These are phyloP conservation scores for Jordanella pulchra DNA, from an alignment of 2,797 vertebrate genomes.

Conservation along the genomic window DNA sequence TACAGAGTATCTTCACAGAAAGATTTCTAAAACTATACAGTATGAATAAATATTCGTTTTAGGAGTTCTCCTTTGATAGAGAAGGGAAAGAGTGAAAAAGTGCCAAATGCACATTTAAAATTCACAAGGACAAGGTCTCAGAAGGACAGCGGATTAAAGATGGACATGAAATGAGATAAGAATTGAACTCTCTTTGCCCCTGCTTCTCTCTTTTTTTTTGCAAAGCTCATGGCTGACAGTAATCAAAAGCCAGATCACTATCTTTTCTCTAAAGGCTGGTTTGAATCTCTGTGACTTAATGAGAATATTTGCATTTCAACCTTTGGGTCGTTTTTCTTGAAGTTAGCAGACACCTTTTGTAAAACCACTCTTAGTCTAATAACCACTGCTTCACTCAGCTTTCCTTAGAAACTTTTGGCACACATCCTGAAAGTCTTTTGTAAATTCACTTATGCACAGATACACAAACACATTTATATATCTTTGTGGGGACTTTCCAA, in stretches of 20 bases:
- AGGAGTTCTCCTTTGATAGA: slow-evolving; percentile 37
- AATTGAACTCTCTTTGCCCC: slow-evolving; percentile 56
- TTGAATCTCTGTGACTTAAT: slow-evolving; percentile 62
- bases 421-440: slow-evolving; percentile 25
- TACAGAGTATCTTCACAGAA: slow-evolving; percentile 47
- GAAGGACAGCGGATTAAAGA: slow-evolving; percentile 64
- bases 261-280: slow-evolving; percentile 44
- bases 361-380: slow-evolving; percentile 43
- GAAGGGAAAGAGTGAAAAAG: slow-evolving; percentile 5
- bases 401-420: slow-evolving; percentile 22
- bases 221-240: slow-evolving; percentile 52
- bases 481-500: too few relatives aligned
- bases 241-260: slow-evolving; percentile 54
- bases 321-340: slow-evolving; percentile 52
- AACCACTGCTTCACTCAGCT: slow-evolving; percentile 22
- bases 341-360: slow-evolving; percentile 43
- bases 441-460: slow-evolving; percentile 43
- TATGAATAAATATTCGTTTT: slow-evolving; percentile 57
- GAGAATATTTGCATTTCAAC: slow-evolving; percentile 70
- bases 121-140: slow-evolving; percentile 62
- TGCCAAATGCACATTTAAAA: slow-evolving; percentile 36
- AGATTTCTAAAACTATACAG: slow-evolving; percentile 53
- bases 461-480: slow-evolving; percentile 13
- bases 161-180: slow-evolving; percentile 58
- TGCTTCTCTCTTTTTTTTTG: slow-evolving; percentile 54